phyloP scores from a whole-genome alignment of 2,113 vertebrate genomes.

The Myotis lucifugus region DNA sequence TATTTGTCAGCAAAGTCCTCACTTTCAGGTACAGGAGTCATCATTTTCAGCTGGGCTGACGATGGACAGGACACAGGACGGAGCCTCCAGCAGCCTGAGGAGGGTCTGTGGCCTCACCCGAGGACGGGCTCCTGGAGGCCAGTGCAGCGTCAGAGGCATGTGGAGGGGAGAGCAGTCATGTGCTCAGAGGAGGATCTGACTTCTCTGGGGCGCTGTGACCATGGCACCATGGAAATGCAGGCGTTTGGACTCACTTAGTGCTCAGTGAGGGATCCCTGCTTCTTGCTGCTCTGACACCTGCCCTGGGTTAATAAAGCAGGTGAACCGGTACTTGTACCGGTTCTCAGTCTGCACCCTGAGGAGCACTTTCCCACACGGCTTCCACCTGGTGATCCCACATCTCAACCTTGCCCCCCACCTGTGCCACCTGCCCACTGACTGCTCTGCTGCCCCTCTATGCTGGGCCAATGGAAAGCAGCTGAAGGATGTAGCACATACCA shows the following conservation, averaged over 20 bases:
- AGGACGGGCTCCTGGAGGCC: neutral
- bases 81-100: neutral
- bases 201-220: neutral
- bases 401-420: neutral
- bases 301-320: neutral
- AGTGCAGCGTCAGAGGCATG: neutral
- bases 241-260: neutral
- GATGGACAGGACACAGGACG: neutral
- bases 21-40: too few species aligned
- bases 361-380: neutral
- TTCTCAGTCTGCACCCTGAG: neutral
- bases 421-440: neutral
- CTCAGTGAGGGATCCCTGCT: neutral
- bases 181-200: neutral
- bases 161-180: too few species aligned
- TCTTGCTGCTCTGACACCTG: neutral
- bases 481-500: neutral
- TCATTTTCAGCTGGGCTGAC: neutral
- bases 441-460: neutral
- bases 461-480: neutral
- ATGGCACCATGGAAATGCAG: neutral
- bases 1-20: too few species aligned
- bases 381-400: neutral
- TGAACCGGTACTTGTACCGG: accelerated
- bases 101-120: neutral